Evolutionary conservation across 2,113 vertebrate genomes (phyloP), one percentile per base, ranked within the genome.

Genomic region (Coturnix japonica): DNA sequence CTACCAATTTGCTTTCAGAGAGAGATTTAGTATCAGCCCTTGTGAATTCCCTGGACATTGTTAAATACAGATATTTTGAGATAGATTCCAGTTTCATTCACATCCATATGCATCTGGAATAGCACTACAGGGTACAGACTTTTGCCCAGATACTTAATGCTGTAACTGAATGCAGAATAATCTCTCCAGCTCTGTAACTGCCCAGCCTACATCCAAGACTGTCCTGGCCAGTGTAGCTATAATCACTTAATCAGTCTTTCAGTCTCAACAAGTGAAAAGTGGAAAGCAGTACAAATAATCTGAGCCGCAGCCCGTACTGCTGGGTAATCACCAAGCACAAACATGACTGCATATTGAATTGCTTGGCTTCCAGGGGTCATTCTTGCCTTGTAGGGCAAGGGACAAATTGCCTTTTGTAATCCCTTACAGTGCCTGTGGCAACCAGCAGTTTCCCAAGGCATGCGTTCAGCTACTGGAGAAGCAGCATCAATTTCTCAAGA

Each of bases 1-100:
- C 63, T 30, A 33, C 56, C 81, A 66, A 82, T 87, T 89, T 89
- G 59, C 81, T 85, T 93, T 75, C 87, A 85, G 51, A 56, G 44
- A 78, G 63, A 87, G 89, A 87, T 94, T 95, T 89, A 85, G 64
- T 87, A 89, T 92, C 88, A 80, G 84, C 57, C 60, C 56, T 75
- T 19, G 26, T 85, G 72, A 87, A 91, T 89, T 87, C 93, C 85
- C 74, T 72, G 85, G 78, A 57, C 56, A 21, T 28, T 70, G 84
- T 75, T 88, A 91, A 94, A 78, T 53, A 64, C 73, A 78, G 80
- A 75, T 91, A 94, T 79, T 91, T 64, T 33, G 61, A 85, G 82
- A n/a, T 13, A 44, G 47, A 95, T 93, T 94, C 86, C 47, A 83
- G 30, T 77, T 91, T 93, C 90, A 90, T 89, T 93, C 85, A 89